Evolutionary conservation across 1,140 invertebrate genomes (phyloP).

Genomic region (Hyphantria cunea): DNA sequence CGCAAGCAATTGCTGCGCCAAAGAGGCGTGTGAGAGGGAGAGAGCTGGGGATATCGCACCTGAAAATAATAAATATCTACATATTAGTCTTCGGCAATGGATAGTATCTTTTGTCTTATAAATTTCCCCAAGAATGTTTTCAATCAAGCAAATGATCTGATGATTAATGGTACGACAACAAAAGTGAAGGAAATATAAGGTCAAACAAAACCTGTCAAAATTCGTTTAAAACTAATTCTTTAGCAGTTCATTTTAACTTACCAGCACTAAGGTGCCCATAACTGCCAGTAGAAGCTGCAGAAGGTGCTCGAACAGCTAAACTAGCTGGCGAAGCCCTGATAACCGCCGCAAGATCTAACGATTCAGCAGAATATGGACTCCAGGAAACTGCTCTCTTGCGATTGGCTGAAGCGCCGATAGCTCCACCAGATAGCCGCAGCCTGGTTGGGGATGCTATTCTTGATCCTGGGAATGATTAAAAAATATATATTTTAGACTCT

Average conservation of each 20-base stretch:
- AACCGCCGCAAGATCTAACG: slow-evolving; percentile 96
- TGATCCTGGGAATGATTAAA: slow-evolving; percentile 82
- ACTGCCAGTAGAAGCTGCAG: slow-evolving; percentile 93
- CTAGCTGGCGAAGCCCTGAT: slow-evolving; percentile 97
- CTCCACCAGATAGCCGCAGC: slow-evolving; percentile 79
- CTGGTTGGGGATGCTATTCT: slow-evolving; percentile 85
- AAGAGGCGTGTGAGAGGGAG: slow-evolving; percentile 78
- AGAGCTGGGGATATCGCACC: slow-evolving; percentile 79
- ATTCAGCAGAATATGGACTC: slow-evolving; percentile 97
- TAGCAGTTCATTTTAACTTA: slow-evolving; percentile 48
- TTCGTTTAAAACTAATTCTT: too few species aligned
- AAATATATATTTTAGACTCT: background rate
- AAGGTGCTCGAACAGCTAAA: slow-evolving; percentile 94
- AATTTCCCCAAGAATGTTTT: too few species aligned
- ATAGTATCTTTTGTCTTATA: too few species aligned
- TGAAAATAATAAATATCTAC: slow-evolving; percentile 44
- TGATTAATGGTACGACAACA: too few species aligned
- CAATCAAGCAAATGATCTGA: too few species aligned
- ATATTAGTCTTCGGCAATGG: background rate
- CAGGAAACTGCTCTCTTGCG: slow-evolving; percentile 96
- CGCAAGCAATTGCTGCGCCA: slow-evolving; percentile 77
- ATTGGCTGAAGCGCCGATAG: slow-evolving; percentile 85
- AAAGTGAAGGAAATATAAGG: too few species aligned
- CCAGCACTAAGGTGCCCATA: slow-evolving; percentile 97
- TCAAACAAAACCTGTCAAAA: too few species aligned